Conservation (phyloP, 92 coral and sea anemone genomes). For the Ricordea florida region DNA sequence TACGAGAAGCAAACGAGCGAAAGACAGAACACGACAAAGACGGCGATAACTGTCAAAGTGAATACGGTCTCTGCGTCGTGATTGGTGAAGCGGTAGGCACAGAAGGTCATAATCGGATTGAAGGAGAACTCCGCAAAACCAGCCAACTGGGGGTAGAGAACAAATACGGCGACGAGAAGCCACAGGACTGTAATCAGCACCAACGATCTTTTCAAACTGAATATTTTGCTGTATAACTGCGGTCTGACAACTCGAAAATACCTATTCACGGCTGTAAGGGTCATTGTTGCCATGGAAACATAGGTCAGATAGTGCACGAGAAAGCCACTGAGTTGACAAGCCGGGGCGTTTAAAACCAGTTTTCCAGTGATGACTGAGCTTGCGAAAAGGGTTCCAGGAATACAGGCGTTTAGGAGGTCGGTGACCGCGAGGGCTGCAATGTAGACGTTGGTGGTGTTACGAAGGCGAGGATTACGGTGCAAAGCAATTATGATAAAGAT, state of each 20-base stretch:
- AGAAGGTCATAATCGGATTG: neutral
- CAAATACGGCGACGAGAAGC: constrained; percentile 22
- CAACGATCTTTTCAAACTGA: neutral
- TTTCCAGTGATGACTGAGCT: constrained; percentile 5
- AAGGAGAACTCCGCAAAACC: neutral
- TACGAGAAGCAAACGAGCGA: constrained; percentile 20
- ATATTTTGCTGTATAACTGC: neutral
- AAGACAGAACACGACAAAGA: constrained; percentile 13
- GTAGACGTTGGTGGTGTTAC: constrained; percentile 20
- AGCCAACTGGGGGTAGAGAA: neutral
- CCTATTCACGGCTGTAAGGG: constrained; percentile 29
- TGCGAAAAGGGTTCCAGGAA: constrained; percentile 25
- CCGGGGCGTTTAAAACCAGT: neutral
- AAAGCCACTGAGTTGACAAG: constrained; percentile 28
- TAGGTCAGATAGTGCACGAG: constrained; percentile 29
- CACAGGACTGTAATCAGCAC: neutral
- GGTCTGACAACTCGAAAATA: constrained; percentile 35
- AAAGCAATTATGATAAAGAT: constrained; percentile 13
- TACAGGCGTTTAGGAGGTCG: constrained; percentile 8
- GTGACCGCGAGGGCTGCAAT: constrained; percentile 35
- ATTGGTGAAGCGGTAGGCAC: constrained; percentile 17
- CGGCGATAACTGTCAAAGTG: neutral
- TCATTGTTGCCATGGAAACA: constrained; percentile 36
- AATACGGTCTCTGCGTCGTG: neutral
- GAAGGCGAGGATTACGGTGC: constrained; percentile 19